Base-by-base conservation (phyloP, 2,113 vertebrate species). In the Scomber colias region DNA sequence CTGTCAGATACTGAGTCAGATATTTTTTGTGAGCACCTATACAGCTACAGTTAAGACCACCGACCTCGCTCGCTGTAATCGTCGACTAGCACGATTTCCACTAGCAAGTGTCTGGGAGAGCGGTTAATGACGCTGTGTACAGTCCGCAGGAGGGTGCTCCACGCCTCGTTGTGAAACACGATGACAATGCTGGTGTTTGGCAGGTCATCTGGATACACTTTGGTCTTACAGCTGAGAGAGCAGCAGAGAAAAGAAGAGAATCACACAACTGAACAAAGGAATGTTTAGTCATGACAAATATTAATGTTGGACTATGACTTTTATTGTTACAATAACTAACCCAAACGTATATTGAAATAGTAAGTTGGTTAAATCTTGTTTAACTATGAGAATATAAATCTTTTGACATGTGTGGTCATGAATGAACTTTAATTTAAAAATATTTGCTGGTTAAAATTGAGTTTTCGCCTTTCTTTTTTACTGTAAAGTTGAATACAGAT, bases 101-200 rank as follows among this genome's bases (percentile, higher is more conserved):
- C 84, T 0, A 99, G 95, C 60, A 99, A 92, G 86, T 95, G 95
- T 71, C 91, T 95, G 0, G 98, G 97, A 0, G 98, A 98, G 66
- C 98, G 96, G 82, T 91, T 95, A 74, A 99, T 96, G 12, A 96
- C 97, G 15, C 98, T 99, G 91, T 96, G 96, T 17, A 99, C 93
- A 0, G 98, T 99, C 11, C 98, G 94, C 11, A 99, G 95, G 55
- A 99, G 92, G 0, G 98, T 99, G 84, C 97, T 99, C 98, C 98
- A 99, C 0, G 98, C 98, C 82, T 99, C 98, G 30, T 99, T 99
- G 93, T 99, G 98, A 82, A 99, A 99, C 53, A 99, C 98, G n/a
- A 99, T 99, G 35, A 99, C 97, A 1, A 99, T 96, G 60, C 98
- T 99, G 31, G 98, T 99, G 93, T 96, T 97, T 61, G 98, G 98